Conservation (phyloP, 2,797 vertebrate species). For the Pogonophryne albipinna region DNA sequence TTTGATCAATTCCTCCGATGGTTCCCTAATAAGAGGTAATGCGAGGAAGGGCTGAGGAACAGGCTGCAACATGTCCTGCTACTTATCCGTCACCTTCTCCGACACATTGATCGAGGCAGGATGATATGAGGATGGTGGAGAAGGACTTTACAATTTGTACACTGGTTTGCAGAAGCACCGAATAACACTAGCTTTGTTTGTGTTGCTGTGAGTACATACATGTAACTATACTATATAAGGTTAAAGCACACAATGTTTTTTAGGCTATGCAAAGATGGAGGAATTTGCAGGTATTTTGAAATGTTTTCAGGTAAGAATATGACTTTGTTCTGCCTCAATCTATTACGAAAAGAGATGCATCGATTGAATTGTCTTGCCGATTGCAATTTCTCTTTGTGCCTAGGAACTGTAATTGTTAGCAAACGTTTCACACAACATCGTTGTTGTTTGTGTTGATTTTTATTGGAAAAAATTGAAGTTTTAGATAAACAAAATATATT, state of each 20-base stretch:
- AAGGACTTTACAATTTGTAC: neutral
- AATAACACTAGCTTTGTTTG: constrained; percentile 1
- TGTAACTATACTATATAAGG: neutral
- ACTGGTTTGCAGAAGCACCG: neutral
- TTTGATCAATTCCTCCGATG: constrained; percentile 54
- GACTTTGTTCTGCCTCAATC: no score
- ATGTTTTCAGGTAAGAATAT: neutral
- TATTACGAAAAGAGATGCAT: no score
- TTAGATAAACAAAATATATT: neutral
- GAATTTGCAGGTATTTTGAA: neutral
- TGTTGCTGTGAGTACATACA: neutral
- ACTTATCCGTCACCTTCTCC: constrained; percentile 42
- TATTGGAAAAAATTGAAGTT: neutral
- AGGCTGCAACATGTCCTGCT: constrained; percentile 36
- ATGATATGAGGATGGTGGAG: neutral
- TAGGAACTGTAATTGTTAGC: no score
- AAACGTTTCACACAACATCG: neutral
- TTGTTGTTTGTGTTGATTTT: neutral
- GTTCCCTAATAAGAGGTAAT: constrained; percentile 42
- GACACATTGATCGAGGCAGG: constrained; percentile 9
- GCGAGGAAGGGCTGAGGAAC: constrained; percentile 4
- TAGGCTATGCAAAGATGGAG: neutral
- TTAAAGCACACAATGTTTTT: neutral
- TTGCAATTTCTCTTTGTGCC: no score
- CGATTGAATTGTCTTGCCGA: no score